Conservation (phyloP, 2,797 vertebrate genomes). For the Ctenosaura bakeri region DNA sequence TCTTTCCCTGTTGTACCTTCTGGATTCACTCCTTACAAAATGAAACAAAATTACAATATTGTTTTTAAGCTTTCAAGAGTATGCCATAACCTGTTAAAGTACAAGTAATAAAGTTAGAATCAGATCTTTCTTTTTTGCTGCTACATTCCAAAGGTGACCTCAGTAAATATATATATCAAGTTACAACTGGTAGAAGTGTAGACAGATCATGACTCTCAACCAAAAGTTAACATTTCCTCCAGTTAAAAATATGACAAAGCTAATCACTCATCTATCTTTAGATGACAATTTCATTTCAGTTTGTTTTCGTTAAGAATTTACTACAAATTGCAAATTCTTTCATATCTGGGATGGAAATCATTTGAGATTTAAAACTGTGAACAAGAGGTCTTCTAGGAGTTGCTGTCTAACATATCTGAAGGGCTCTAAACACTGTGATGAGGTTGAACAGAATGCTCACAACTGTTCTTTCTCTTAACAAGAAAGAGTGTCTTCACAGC, state of each 20-base stretch:
- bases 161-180: background rate
- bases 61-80: constrained; percentile 21
- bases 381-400: background rate
- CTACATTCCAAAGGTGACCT: background rate
- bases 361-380: background rate
- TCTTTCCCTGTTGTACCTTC: constrained; percentile 37
- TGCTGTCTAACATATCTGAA: background rate
- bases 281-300: background rate
- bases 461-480: no score
- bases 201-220: background rate
- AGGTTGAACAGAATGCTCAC: no score
- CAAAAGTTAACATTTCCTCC: constrained; percentile 10
- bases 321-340: background rate
- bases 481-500: no score
- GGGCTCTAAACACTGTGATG: background rate
- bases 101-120: background rate
- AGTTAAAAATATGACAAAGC: background rate
- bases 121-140: constrained; percentile 7
- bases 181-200: background rate
- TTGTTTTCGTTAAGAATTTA: background rate
- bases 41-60: constrained; percentile 14
- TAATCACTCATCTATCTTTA: accelerated
- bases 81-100: constrained; percentile 18
- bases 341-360: background rate
- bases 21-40: constrained; percentile 31